Percentiles rank a stretch among this genome's conserved stretches.
phyloP scores from a whole-genome alignment of 2,797 vertebrate genomes.

The Diplodus sargus region DNA sequence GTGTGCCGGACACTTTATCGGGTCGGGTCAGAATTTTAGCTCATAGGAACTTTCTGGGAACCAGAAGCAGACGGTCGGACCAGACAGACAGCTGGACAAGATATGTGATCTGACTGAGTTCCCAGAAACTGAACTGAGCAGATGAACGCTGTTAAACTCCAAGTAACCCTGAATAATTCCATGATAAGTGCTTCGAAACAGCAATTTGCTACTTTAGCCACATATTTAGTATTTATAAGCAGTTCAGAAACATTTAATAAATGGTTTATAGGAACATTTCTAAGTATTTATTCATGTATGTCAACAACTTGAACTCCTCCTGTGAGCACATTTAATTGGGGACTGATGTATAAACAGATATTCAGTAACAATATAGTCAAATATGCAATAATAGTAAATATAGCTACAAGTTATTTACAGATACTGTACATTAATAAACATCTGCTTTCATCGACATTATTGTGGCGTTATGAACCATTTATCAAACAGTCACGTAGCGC shows the following conservation, averaged over 20 bases:
- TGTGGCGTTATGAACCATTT: no score
- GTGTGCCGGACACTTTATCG: slow-evolving; percentile 7
- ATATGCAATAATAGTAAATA: neutral
- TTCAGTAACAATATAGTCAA: neutral
- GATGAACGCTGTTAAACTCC: slow-evolving; percentile 25
- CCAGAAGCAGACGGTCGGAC: slow-evolving; percentile 22
- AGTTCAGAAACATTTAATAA: no score
- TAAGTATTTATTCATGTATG: neutral
- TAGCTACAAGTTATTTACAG: neutral
- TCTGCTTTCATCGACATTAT: no score
- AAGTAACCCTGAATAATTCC: neutral
- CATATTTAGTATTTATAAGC: neutral
- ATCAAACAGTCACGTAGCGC: neutral
- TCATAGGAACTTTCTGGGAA: slow-evolving; percentile 37
- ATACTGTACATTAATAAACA: no score
- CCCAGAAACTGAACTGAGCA: slow-evolving; percentile 47
- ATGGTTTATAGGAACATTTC: neutral
- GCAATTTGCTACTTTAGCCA: neutral
- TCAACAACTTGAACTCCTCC: neutral
- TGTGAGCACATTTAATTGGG: no score
- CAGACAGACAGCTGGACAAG: slow-evolving; percentile 57
- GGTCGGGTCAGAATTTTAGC: slow-evolving; percentile 25
- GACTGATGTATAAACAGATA: neutral
- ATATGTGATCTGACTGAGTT: slow-evolving; percentile 54
- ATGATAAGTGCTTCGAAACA: slow-evolving; percentile 1